These are phyloP conservation scores for Zaprionus bogoriensis DNA, from an alignment of 2,888 invertebrate species.

Conservation along the genomic window DNA sequence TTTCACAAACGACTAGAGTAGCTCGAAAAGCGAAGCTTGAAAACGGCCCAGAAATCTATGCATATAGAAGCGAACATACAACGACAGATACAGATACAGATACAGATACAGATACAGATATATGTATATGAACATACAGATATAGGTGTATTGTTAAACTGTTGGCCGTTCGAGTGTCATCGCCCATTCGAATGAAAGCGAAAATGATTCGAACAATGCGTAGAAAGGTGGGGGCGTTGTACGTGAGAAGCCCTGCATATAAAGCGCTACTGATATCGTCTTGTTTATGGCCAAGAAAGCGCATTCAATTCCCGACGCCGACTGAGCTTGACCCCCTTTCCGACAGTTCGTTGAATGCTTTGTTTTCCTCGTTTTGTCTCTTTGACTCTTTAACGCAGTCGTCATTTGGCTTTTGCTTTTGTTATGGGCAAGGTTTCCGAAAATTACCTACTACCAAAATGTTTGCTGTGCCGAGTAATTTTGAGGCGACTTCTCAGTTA, in stretches of 20 bases:
- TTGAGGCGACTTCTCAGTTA: conserved; percentile 70
- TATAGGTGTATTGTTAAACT: conserved; percentile 1
- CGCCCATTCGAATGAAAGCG: conserved; percentile 61
- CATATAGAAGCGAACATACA: too few species aligned
- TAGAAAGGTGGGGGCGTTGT: conserved; percentile 54
- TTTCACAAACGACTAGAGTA: conserved; percentile 46
- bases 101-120: conserved; percentile 1
- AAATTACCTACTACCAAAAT: conserved; percentile 36
- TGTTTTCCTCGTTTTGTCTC: conserved; percentile 25
- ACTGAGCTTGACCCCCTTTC: conserved; percentile 66
- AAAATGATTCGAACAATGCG: conserved; percentile 55
- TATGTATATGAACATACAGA: neutral
- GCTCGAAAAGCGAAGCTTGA: conserved; percentile 5
- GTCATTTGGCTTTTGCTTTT: conserved; percentile 57
- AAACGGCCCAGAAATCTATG: conserved; percentile 40
- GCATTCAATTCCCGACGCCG: conserved; percentile 44
- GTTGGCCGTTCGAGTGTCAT: neutral
- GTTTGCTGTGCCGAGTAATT: too few species aligned
- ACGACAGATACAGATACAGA: conserved; percentile 1
- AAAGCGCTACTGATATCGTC: conserved; percentile 47
- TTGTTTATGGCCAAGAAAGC: conserved; percentile 57
- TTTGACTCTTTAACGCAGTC: conserved; percentile 52
- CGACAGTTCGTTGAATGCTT: conserved; percentile 46
- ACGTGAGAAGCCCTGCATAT: conserved; percentile 53
- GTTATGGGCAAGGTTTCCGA: conserved; percentile 42